Base-by-base conservation (phyloP, 2,797 vertebrate genomes). In the Catostomus latipinnis region DNA sequence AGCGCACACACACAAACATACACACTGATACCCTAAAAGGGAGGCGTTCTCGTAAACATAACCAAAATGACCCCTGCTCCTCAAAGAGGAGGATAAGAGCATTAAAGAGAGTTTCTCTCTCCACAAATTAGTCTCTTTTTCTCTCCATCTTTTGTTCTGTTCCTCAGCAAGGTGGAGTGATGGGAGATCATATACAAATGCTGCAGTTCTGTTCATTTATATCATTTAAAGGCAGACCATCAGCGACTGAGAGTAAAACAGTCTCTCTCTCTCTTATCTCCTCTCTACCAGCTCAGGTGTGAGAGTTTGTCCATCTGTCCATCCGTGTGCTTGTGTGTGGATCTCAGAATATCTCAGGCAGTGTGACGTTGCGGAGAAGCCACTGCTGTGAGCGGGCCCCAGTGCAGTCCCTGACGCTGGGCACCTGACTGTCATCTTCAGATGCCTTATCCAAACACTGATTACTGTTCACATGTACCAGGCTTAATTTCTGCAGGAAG, bases 401-500 rank as follows among this genome's bases (percentile, higher is more conserved):
- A 0, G 88, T 95, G 94, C 98, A 99, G 96, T 99, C 98, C 94
- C 88, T 98, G 89, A 99, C 97, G 88, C 97, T 98, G 94, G 97
- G 98, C 87, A 99, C 97, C 93, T 99, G 97, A 93, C 96, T 99
- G 93, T 99, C 98, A 85, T 98, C 96, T 88, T 99, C 98, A 0
- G 95, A 97, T 84, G 98, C 97, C 93, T 98, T 99, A 89, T 99
- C 98, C 95, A 99, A 93, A 93, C 98, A 99, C 94, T 99, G 98
- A 89, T 99, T 99, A 85, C 98, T 99, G 94, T 99, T 99, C 91
- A 98, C 97, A 85, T 99, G 98, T 90, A 98, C 79, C 92, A 99
- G 94, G 74, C 95, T 98, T 93, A 99, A 90, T 92, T 98, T 98
- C 98, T 99, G 89, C 81, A 86, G 8, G 34, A 1, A 22, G 9